Evolutionary conservation across 64 coral and sea anemone species (phyloP).

Genomic region (Pocillopora verrucosa): DNA sequence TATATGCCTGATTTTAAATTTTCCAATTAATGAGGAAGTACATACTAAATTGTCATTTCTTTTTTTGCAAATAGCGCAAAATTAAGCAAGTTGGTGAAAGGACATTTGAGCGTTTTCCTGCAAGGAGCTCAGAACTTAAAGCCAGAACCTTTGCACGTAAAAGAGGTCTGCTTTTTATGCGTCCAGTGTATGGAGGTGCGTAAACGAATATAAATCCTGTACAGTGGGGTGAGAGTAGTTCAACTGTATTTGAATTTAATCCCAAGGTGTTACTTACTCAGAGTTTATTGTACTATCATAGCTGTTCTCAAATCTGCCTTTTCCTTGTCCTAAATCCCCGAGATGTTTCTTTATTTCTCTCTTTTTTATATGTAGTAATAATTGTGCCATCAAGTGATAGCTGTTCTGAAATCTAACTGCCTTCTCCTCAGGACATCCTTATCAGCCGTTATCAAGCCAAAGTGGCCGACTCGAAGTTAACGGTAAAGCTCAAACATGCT

Average conservation of each 20-base stretch:
- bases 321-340: too few species aligned
- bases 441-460: constrained; percentile 36
- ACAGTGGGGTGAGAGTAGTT: background rate
- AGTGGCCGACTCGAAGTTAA: constrained; percentile 21
- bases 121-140: constrained; percentile 39
- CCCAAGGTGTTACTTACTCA: background rate
- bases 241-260: background rate
- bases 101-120: constrained; percentile 58
- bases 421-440: constrained; percentile 5
- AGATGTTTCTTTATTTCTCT: too few species aligned
- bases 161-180: constrained; percentile 79
- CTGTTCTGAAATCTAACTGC: background rate
- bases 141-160: constrained; percentile 18
- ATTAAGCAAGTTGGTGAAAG: constrained; percentile 19
- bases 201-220: background rate
- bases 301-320: too few species aligned
- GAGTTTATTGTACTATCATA: background rate
- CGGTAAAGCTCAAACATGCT: background rate
- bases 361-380: too few species aligned
- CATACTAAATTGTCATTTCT: background rate
- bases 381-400: background rate
- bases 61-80: background rate
- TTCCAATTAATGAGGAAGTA: too few species aligned
- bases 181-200: constrained; percentile 91
- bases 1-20: too few species aligned